Conservation (phyloP, 30 jellyfish, hydroid and myxozoan genomes). For the Mastigias papua region DNA sequence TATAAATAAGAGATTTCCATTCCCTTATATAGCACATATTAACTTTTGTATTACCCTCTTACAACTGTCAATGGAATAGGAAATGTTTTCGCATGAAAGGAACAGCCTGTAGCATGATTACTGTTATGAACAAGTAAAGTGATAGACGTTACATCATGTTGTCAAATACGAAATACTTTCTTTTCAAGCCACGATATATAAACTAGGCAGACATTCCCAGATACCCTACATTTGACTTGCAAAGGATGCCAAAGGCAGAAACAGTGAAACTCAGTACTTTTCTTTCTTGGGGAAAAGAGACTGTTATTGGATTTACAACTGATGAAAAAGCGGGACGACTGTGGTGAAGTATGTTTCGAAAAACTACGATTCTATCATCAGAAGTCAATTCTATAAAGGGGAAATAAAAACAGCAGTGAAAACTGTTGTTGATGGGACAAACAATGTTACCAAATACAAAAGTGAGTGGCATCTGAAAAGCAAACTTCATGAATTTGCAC, state of each 20-base stretch:
- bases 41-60: neutral
- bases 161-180: neutral
- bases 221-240: slow-evolving; percentile 19
- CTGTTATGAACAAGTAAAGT: neutral
- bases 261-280: slow-evolving; percentile 16
- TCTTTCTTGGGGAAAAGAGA: slow-evolving; percentile 34
- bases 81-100: slow-evolving; percentile 1
- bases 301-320: slow-evolving; percentile 13
- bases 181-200: slow-evolving; percentile 7
- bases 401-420: slow-evolving; percentile 23
- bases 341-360: slow-evolving; percentile 19
- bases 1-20: slow-evolving; percentile 7
- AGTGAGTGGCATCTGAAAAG: slow-evolving; percentile 26
- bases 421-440: slow-evolving; percentile 11
- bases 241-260: slow-evolving; percentile 14
- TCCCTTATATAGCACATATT: slow-evolving; percentile 9
- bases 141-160: slow-evolving; percentile 4
- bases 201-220: slow-evolving; percentile 11
- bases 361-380: slow-evolving; percentile 3
- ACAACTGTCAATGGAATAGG: neutral
- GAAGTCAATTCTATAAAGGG: slow-evolving; percentile 21
- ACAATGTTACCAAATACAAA: slow-evolving; percentile 34
- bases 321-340: neutral
- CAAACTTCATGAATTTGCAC: slow-evolving; percentile 13
- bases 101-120: neutral